phyloP scores from a whole-genome alignment of 2,797 vertebrate genomes.

The Etheostoma perlongum region DNA sequence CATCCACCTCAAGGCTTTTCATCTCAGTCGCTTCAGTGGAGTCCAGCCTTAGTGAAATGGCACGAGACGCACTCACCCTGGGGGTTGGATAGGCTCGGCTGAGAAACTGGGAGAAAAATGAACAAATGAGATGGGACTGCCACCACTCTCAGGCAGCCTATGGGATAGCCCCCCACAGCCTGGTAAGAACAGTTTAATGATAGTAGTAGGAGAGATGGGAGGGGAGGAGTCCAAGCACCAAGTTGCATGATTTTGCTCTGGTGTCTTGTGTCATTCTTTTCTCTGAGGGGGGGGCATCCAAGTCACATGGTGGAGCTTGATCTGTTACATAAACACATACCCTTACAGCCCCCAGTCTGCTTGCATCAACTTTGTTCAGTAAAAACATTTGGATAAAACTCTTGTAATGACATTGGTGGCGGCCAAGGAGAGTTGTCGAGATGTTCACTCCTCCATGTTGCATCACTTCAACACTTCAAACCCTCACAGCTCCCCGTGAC shows the following conservation, averaged over 20 bases:
- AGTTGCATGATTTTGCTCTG: constrained; percentile 71
- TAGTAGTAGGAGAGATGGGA: constrained; percentile 59
- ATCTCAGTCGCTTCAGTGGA: constrained; percentile 82
- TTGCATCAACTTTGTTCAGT: constrained; percentile 78
- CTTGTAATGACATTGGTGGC: constrained; percentile 73
- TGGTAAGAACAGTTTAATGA: constrained; percentile 72
- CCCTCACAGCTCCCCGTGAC: constrained; percentile 59
- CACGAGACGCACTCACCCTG: constrained; percentile 74
- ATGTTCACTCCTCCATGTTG: constrained; percentile 63
- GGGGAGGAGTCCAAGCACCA: constrained; percentile 63
- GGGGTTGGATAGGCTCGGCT: constrained; percentile 77
- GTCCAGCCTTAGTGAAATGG: constrained; percentile 80
- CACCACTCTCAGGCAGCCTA: constrained; percentile 82
- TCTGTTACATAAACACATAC: constrained; percentile 83
- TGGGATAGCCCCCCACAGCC: constrained; percentile 66
- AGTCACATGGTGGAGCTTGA: constrained; percentile 80
- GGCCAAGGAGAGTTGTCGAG: constrained; percentile 76
- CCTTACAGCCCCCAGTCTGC: constrained; percentile 76
- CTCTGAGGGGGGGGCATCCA: constrained; percentile 58
- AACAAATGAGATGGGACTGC: constrained; percentile 86
- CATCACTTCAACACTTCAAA: constrained; percentile 54
- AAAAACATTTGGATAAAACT: constrained; percentile 68
- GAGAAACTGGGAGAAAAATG: constrained; percentile 77
- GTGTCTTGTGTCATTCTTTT: constrained; percentile 82
- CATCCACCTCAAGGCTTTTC: constrained; percentile 81